phyloP scores from a whole-genome alignment of 2,113 vertebrate genomes.

The Psammodynastes pulverulentus region DNA sequence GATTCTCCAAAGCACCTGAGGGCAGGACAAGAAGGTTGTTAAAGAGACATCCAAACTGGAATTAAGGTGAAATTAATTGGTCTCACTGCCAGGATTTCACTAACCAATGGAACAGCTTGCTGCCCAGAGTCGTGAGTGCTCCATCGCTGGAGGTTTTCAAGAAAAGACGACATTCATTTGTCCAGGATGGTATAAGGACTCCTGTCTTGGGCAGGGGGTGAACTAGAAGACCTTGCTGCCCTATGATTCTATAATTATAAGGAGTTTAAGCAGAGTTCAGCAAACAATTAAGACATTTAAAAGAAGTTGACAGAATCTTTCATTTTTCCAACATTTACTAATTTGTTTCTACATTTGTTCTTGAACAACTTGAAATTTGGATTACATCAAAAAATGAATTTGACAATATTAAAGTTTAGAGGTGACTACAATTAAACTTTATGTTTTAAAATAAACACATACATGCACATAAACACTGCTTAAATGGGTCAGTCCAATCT shows the following conservation, averaged over 20 bases:
- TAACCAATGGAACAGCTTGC: neutral
- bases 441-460: neutral
- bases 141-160: neutral
- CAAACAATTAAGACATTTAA: neutral
- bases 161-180: neutral
- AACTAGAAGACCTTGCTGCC: neutral
- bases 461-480: neutral
- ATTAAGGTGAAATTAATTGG: neutral
- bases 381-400: neutral
- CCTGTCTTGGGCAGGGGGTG: neutral
- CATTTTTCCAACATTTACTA: neutral
- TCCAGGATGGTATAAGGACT: neutral
- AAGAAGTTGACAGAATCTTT: neutral
- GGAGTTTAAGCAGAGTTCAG: neutral
- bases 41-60: neutral
- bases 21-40: neutral
- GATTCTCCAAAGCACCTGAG: neutral
- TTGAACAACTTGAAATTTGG: neutral
- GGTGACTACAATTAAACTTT: neutral
- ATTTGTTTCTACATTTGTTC: neutral
- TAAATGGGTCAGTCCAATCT: neutral
- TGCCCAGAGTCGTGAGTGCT: neutral
- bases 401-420: neutral
- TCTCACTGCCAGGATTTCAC: neutral
- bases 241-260: neutral